Evolutionary conservation across 2,113 vertebrate species (phyloP).

Genomic region (Actenoides lindsayi): DNA sequence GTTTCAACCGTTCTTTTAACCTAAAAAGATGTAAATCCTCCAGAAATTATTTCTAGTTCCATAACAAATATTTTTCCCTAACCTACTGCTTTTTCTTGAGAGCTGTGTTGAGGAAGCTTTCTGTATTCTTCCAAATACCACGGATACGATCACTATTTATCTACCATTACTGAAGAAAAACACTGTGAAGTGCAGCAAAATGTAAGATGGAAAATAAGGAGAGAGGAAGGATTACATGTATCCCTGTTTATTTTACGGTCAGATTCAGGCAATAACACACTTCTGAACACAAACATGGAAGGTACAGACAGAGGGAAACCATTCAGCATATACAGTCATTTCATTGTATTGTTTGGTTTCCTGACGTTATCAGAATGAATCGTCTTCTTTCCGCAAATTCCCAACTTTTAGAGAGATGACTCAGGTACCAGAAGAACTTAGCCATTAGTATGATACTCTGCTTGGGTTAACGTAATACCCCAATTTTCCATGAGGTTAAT

Average conservation of each 20-base stretch:
- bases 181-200: not conserved
- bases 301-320: not conserved
- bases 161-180: not conserved
- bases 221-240: not conserved
- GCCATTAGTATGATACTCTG: not conserved
- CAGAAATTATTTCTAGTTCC: not conserved
- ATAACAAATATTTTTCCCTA: not conserved
- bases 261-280: not conserved
- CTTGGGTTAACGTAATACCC: not conserved
- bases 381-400: not conserved
- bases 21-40: not conserved
- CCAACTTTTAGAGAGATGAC: not conserved
- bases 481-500: not conserved
- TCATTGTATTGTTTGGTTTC: not conserved
- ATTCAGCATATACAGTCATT: not conserved
- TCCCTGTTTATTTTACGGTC: not conserved
- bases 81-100: not conserved
- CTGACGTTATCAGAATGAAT: not conserved
- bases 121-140: not conserved
- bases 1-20: not conserved
- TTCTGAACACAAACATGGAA: not conserved
- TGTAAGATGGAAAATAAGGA: not conserved
- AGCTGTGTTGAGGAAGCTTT: not conserved
- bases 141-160: not conserved
- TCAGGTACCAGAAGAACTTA: not conserved